A percentile compares a stretch with the other conserved stretches of the same genome.
These are phyloP conservation scores for Chromobotia macracanthus DNA, from an alignment of 2,797 vertebrate species.

Conservation along the genomic window DNA sequence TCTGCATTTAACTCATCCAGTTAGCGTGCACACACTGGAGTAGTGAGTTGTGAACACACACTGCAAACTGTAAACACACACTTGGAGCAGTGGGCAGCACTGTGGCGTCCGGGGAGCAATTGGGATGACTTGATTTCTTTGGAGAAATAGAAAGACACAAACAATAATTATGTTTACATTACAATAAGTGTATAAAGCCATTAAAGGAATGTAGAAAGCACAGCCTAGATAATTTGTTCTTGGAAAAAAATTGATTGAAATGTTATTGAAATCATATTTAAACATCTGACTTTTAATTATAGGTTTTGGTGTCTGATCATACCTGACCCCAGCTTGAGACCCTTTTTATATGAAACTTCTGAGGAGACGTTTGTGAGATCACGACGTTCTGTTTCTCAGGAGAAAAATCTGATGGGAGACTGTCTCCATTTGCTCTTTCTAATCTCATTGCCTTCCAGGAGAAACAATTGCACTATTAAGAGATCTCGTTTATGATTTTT, in stretches of 20 bases:
- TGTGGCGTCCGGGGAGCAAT: no score
- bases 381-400: background rate
- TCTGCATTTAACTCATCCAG: no score
- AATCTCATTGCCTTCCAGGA: background rate
- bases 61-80: no score
- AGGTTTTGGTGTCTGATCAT: background rate
- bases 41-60: no score
- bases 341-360: background rate
- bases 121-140: background rate
- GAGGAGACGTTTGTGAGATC: background rate
- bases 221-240: no score
- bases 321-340: background rate
- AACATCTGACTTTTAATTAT: no score
- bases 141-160: background rate
- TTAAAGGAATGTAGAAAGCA: no score
- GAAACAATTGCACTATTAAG: conserved; percentile 3
- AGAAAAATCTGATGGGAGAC: background rate
- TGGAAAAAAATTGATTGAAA: no score
- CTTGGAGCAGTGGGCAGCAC: no score
- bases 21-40: no score
- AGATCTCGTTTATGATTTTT: conserved; percentile 15
- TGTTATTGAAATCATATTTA: no score
- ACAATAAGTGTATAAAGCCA: no score
- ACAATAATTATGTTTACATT: background rate
- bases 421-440: background rate